Conservation (phyloP, 2,888 invertebrate species). For the Cephus runcator region DNA sequence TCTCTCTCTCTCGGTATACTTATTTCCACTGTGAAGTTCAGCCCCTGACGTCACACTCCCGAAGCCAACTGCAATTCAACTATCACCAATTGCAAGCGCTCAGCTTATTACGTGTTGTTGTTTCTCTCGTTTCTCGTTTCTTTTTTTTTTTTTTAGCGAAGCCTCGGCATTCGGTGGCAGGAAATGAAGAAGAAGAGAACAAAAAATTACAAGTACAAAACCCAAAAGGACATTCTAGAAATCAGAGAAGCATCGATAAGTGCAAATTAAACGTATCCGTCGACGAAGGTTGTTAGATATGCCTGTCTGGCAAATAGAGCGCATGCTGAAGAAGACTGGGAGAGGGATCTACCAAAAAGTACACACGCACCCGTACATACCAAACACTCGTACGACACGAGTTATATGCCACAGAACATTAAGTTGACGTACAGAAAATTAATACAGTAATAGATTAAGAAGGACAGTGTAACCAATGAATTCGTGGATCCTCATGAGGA, state of each 20-base stretch:
- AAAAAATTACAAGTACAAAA: too few species aligned
- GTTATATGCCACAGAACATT: conserved; percentile 18
- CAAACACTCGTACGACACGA: conserved; percentile 31
- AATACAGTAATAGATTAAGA: background rate
- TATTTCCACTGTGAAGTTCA: background rate
- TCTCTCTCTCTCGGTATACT: background rate
- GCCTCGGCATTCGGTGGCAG: conserved; percentile 8
- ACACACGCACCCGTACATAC: conserved; percentile 30
- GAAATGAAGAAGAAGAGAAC: conserved; percentile 9
- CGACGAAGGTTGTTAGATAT: background rate
- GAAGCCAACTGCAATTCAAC: background rate
- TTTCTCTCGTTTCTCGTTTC: background rate
- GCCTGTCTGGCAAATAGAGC: conserved; percentile 20
- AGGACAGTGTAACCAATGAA: background rate
- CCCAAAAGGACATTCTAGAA: conserved; percentile 10
- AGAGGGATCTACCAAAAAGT: conserved; percentile 26
- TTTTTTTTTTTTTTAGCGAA: background rate
- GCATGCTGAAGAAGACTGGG: conserved; percentile 41
- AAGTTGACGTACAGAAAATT: conserved; percentile 14
- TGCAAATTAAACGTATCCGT: conserved; percentile 18
- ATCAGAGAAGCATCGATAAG: conserved; percentile 12
- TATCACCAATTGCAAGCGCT: background rate
- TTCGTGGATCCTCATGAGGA: background rate
- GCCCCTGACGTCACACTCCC: background rate
- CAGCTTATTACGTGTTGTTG: background rate